These are phyloP conservation scores for Timema podura DNA, from an alignment of 2,888 invertebrate genomes.

Conservation along the genomic window DNA sequence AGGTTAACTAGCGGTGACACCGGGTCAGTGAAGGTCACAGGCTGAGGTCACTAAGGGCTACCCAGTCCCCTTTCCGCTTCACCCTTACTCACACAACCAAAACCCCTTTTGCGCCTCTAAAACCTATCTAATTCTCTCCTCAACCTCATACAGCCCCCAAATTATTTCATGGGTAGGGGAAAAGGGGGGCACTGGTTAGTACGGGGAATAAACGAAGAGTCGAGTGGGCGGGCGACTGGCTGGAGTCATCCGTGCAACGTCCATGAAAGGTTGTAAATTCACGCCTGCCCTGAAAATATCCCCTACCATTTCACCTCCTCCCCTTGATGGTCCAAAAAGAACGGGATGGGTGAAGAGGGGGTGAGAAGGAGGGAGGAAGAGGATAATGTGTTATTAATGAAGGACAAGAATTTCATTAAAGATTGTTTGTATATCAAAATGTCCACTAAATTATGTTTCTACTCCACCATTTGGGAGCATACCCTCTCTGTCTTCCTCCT, in stretches of 20 bases:
- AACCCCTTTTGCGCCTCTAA: conserved; percentile 29
- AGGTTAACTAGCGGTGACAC: conserved; percentile 24
- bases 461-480: conserved; percentile 12
- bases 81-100: not conserved
- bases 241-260: conserved; percentile 9
- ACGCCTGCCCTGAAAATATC: conserved; percentile 14
- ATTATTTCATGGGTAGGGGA: conserved; percentile 26
- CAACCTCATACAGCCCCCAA: conserved; percentile 23
- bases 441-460: conserved; percentile 54
- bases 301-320: too few species aligned
- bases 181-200: conserved; percentile 22
- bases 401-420: conserved; percentile 64
- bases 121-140: conserved; percentile 9
- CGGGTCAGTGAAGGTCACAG: conserved; percentile 23
- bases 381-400: conserved; percentile 62
- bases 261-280: conserved; percentile 29
- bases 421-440: conserved; percentile 60
- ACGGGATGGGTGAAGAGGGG: too few species aligned
- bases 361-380: conserved; percentile 22
- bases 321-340: conserved; percentile 5
- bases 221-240: conserved; percentile 12
- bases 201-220: conserved; percentile 18
- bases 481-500: not conserved
- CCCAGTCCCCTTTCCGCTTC: not conserved
- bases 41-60: conserved; percentile 5